Evolutionary conservation across 1,140 invertebrate species (phyloP).

Genomic region (Archivesica marissinica): DNA sequence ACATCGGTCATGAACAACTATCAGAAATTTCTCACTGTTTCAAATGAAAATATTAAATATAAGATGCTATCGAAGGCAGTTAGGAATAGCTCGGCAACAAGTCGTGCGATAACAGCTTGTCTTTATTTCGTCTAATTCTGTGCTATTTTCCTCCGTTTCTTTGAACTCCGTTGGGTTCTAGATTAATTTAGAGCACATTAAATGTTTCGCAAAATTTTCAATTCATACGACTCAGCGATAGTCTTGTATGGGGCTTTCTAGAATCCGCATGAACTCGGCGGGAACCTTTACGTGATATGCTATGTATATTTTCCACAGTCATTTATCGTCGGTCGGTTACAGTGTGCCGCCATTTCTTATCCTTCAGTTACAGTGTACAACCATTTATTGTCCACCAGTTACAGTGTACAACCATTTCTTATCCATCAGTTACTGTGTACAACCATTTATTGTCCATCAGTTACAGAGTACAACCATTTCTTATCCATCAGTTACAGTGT

Average conservation of each 20-base stretch:
- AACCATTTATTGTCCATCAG: too few species aligned
- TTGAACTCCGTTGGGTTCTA: conserved; percentile 52
- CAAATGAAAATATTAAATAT: conserved; percentile 43
- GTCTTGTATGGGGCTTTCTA: conserved; percentile 21
- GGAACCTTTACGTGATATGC: background rate
- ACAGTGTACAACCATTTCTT: too few species aligned
- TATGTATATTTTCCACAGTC: too few species aligned
- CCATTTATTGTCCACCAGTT: too few species aligned
- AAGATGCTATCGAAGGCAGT: conserved; percentile 22
- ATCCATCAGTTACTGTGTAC: too few species aligned
- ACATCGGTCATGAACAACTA: too few species aligned
- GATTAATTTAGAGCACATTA: conserved; percentile 40
- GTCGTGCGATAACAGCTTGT: conserved; percentile 40
- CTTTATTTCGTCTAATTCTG: conserved; percentile 57
- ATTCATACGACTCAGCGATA: conserved; percentile 32
- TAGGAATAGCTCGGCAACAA: conserved; percentile 16
- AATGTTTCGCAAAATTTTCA: conserved; percentile 36
- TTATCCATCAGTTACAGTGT: too few species aligned
- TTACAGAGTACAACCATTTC: too few species aligned
- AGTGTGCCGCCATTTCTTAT: too few species aligned
- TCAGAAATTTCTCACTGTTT: conserved; percentile 6
- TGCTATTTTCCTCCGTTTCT: conserved; percentile 46
- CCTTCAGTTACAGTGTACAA: too few species aligned
- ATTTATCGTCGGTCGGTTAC: too few species aligned
- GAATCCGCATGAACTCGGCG: background rate